These are phyloP conservation scores for Cephalopholis sonnerati DNA, from an alignment of 2,113 vertebrate genomes.

Conservation along the genomic window DNA sequence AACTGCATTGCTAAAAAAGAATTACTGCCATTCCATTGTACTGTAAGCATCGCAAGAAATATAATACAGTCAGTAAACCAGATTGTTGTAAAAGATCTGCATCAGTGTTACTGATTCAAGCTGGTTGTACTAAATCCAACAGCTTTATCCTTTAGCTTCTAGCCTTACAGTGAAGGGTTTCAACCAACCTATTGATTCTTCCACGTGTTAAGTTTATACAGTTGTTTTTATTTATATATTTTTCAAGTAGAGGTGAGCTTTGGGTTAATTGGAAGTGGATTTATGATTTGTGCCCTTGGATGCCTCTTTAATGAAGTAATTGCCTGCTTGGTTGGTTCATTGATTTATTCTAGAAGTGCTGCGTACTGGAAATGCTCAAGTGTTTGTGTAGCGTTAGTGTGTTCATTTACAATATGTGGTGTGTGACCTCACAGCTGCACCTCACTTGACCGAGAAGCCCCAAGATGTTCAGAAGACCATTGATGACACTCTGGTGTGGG, in stretches of 20 bases:
- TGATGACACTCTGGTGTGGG: constrained; percentile 92
- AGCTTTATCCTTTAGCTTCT: neutral
- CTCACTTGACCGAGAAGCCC: constrained; percentile 91
- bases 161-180: neutral
- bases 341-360: constrained; percentile 63
- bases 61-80: neutral
- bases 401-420: constrained; percentile 47
- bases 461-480: constrained; percentile 89
- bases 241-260: constrained; percentile 56
- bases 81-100: constrained; percentile 19
- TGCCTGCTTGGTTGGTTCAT: constrained; percentile 65
- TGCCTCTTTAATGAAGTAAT: constrained; percentile 74
- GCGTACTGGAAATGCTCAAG: constrained; percentile 41
- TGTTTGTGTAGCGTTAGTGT: constrained; percentile 18
- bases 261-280: constrained; percentile 72
- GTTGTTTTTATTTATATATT: constrained; percentile 55
- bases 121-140: neutral
- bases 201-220: neutral
- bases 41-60: neutral
- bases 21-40: neutral
- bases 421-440: constrained; percentile 86
- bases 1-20: constrained; percentile 18
- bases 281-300: constrained; percentile 71
- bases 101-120: neutral
- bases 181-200: constrained; percentile 31